These are phyloP conservation scores for Schrankia costaestrigalis DNA, from an alignment of 2,888 invertebrate species.

Conservation along the genomic window DNA sequence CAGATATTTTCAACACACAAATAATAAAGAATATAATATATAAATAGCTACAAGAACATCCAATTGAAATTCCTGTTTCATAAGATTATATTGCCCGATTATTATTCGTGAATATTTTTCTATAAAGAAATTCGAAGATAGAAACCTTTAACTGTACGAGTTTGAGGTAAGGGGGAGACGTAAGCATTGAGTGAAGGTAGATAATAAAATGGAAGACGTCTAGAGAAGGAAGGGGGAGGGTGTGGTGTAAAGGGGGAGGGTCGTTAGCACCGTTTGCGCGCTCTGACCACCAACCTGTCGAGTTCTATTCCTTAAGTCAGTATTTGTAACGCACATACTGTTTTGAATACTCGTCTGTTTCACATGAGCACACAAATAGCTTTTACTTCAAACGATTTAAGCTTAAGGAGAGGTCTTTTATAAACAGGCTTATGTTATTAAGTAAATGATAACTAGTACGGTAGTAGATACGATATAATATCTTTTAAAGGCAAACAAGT, in stretches of 20 bases:
- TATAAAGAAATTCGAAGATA: slow-evolving; percentile 24
- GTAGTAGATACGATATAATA: no score
- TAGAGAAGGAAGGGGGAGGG: slow-evolving; percentile 4
- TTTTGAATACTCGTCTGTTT: slow-evolving; percentile 21
- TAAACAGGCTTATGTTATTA: no score
- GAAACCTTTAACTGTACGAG: slow-evolving; percentile 20
- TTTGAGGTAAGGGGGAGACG: slow-evolving; percentile 7
- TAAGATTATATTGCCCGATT: slow-evolving; percentile 24
- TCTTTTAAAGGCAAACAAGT: no score
- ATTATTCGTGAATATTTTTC: slow-evolving; percentile 21
- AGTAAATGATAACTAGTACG: no score
- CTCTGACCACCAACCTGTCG: slow-evolving; percentile 21
- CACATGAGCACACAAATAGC: slow-evolving; percentile 15
- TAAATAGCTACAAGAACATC: slow-evolving; percentile 13
- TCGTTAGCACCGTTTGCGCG: slow-evolving; percentile 28
- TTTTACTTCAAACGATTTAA: no score
- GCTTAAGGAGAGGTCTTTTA: no score
- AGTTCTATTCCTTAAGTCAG: no score
- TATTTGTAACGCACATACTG: slow-evolving; percentile 15
- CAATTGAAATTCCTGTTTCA: slow-evolving; percentile 26
- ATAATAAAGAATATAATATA: no score
- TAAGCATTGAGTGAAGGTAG: no score
- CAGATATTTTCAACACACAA: no score
- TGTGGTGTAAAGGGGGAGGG: slow-evolving; percentile 4
- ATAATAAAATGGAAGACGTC: slow-evolving; percentile 20